A percentile compares a stretch with the other conserved stretches of the same genome.
Conservation (phyloP, 1,140 invertebrate genomes). For the Harlomillsia oculata region DNA sequence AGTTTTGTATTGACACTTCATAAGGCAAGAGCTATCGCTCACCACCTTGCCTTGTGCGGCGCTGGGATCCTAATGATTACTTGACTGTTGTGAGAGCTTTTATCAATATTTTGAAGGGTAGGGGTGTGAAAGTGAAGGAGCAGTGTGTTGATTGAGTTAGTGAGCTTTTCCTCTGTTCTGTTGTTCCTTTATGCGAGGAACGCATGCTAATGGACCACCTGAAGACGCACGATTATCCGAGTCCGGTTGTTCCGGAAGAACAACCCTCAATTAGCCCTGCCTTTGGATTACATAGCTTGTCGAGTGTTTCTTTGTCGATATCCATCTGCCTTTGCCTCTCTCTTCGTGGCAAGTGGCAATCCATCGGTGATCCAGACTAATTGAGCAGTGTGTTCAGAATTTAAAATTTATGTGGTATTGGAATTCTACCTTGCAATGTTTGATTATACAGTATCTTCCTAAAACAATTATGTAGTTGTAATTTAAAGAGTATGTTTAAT, state of each 20-base stretch:
- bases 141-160: slow-evolving; percentile 18
- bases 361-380: not conserved
- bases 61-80: too few species aligned
- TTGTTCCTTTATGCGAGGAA: slow-evolving; percentile 19
- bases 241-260: not conserved
- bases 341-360: not conserved
- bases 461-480: too few species aligned
- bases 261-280: not conserved
- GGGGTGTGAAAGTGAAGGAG: not conserved
- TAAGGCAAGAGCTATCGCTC: too few species aligned
- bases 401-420: slow-evolving; percentile 1
- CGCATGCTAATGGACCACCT: too few species aligned
- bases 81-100: too few species aligned
- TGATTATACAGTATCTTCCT: too few species aligned
- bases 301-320: slow-evolving; percentile 1
- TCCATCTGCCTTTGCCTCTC: slow-evolving; percentile 6
- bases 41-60: too few species aligned
- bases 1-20: too few species aligned
- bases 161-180: not conserved
- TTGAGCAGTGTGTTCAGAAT: slow-evolving; percentile 14
- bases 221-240: too few species aligned
- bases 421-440: not conserved
- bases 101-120: too few species aligned
- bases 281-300: too few species aligned
- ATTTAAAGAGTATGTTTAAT: too few species aligned